Evolutionary conservation across 2,113 vertebrate species (phyloP).

Genomic region (Peromyscus polionotus): DNA sequence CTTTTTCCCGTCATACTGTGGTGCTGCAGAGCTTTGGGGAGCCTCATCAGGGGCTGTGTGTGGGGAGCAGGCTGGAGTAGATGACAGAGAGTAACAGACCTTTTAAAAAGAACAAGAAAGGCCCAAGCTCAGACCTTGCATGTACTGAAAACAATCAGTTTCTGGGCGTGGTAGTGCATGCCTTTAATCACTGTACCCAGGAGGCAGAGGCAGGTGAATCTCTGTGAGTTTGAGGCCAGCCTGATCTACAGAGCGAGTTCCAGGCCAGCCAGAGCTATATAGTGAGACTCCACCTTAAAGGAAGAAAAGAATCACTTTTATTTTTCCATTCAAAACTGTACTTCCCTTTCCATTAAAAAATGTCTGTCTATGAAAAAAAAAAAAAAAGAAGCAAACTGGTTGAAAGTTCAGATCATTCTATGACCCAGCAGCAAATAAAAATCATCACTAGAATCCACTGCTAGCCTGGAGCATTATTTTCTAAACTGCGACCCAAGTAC

Average conservation of each 20-base stretch:
- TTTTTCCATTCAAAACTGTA: slow-evolving; percentile 22
- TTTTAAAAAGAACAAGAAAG: background rate
- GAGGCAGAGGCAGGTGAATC: background rate
- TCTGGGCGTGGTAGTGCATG: background rate
- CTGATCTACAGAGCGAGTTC: background rate
- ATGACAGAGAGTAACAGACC: background rate
- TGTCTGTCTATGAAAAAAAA: background rate
- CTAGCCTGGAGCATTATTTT: slow-evolving; percentile 38
- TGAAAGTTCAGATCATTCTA: slow-evolving; percentile 57
- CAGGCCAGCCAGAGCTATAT: background rate
- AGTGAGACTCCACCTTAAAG: background rate
- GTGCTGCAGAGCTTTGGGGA: background rate
- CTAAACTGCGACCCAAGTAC: slow-evolving; percentile 65
- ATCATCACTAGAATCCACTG: slow-evolving; percentile 52
- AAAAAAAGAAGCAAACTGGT: background rate
- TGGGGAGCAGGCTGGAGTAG: background rate
- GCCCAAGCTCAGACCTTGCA: background rate
- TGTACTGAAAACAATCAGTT: background rate
- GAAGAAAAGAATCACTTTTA: background rate
- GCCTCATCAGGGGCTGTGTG: background rate
- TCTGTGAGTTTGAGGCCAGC: background rate
- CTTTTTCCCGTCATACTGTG: background rate
- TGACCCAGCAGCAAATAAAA: slow-evolving; percentile 53
- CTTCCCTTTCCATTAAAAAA: background rate
- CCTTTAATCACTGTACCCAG: background rate